Conservation (phyloP, 2,888 invertebrate genomes). For the Mesochorus sp. region DNA sequence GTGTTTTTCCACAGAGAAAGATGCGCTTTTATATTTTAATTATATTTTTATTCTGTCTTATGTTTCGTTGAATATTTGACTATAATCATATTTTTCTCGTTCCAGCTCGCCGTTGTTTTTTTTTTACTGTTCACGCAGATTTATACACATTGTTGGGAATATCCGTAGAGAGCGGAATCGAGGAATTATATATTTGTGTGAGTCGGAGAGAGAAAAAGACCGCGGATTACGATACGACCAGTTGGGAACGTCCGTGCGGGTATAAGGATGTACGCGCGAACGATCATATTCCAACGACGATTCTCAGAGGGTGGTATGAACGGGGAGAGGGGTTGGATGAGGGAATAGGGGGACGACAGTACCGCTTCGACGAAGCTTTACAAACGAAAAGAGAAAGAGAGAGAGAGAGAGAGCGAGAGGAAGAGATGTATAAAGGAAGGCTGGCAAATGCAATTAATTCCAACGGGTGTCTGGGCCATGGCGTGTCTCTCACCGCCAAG, state of each 20-base stretch:
- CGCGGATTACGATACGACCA: slow-evolving; percentile 21
- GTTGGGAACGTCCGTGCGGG: not conserved
- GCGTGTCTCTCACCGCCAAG: slow-evolving; percentile 31
- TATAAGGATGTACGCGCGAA: slow-evolving; percentile 14
- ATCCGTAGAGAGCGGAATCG: not conserved
- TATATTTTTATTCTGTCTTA: no score
- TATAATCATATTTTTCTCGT: not conserved
- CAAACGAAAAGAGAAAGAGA: slow-evolving; percentile 53
- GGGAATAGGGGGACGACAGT: not conserved
- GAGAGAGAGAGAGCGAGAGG: not conserved
- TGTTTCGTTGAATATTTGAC: no score
- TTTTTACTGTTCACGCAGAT: not conserved
- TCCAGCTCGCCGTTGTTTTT: not conserved
- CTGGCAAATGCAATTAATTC: slow-evolving; percentile 75
- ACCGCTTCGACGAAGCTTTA: slow-evolving; percentile 68
- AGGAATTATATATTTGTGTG: slow-evolving; percentile 2
- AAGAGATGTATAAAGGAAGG: slow-evolving; percentile 68
- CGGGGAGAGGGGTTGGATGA: not conserved
- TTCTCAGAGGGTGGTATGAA: slow-evolving; percentile 1
- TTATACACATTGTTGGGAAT: not conserved
- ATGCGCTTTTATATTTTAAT: no score
- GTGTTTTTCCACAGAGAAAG: no score
- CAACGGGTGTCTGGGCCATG: slow-evolving; percentile 52
- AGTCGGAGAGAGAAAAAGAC: not conserved
- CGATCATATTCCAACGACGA: slow-evolving; percentile 37